Evolutionary conservation across 2,113 vertebrate species (phyloP).

Genomic region (Nematolebias whitei): DNA sequence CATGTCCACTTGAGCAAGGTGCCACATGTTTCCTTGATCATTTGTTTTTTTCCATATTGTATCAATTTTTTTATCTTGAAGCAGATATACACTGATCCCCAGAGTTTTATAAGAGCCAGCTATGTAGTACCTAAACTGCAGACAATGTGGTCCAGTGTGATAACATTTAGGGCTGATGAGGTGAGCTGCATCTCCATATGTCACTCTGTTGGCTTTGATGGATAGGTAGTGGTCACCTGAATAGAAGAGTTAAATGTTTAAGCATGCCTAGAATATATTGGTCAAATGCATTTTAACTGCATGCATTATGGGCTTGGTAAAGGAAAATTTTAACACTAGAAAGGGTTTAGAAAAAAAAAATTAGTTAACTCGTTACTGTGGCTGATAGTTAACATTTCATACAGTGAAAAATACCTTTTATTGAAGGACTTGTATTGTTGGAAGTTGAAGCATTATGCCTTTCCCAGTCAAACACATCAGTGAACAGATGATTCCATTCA

Average conservation of each 20-base stretch:
- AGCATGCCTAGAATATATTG: too few relatives aligned
- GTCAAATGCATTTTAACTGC: too few relatives aligned
- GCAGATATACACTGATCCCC: constrained; percentile 76
- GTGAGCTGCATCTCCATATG: constrained; percentile 67
- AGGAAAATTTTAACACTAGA: too few relatives aligned
- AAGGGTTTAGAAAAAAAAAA: too few relatives aligned
- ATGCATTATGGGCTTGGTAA: too few relatives aligned
- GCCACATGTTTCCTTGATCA: constrained; percentile 76
- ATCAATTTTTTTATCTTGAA: constrained; percentile 40
- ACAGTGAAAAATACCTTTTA: constrained; percentile 30
- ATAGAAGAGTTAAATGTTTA: neutral
- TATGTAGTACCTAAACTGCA: constrained; percentile 89
- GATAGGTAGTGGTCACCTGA: constrained; percentile 71
- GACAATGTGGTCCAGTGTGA: constrained; percentile 76
- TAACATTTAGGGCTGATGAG: constrained; percentile 77
- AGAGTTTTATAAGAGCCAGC: constrained; percentile 73
- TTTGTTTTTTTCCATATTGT: constrained; percentile 61
- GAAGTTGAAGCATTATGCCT: constrained; percentile 39
- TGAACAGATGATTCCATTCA: constrained; percentile 39
- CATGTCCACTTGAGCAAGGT: constrained; percentile 68
- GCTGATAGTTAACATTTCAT: too few relatives aligned
- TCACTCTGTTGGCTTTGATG: constrained; percentile 67
- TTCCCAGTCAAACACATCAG: constrained; percentile 60
- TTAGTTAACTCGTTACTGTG: too few relatives aligned
- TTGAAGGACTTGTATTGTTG: constrained; percentile 48